Conservation (phyloP, 2,113 vertebrate species). For the Hippocampus guttulatus region DNA sequence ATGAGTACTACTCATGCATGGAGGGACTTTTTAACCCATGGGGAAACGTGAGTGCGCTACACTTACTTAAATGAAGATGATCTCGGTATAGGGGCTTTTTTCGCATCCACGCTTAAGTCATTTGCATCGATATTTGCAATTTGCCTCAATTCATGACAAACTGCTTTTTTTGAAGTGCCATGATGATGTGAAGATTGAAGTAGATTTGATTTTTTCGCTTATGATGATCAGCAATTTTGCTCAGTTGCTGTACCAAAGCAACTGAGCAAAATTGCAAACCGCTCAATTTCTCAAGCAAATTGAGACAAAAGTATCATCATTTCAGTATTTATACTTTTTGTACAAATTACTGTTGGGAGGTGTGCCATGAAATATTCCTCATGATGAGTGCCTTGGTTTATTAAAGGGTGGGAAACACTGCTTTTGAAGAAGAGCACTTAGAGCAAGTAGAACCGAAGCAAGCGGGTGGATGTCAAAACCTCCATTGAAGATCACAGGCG, state of each 20-base stretch:
- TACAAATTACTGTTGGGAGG: not conserved
- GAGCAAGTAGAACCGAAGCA: not conserved
- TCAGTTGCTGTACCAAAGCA: not conserved
- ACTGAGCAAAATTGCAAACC: not conserved
- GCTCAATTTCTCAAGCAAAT: not conserved
- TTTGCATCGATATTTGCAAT: too few relatives aligned
- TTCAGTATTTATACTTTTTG: not conserved
- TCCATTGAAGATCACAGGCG: not conserved
- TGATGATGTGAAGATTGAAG: too few relatives aligned
- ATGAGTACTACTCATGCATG: too few relatives aligned
- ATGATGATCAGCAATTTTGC: too few relatives aligned
- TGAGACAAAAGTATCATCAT: not conserved
- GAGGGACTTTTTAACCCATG: too few relatives aligned
- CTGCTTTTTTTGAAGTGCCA: too few relatives aligned
- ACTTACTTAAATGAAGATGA: too few relatives aligned
- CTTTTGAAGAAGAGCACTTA: not conserved
- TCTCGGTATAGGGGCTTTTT: too few relatives aligned
- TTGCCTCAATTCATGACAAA: too few relatives aligned
- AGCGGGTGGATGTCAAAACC: not conserved
- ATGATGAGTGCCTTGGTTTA: not conserved
- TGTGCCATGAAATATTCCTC: not conserved
- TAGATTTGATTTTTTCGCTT: too few relatives aligned
- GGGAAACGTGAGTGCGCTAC: too few relatives aligned
- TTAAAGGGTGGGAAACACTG: not conserved
- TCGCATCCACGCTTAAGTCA: too few relatives aligned